Percentiles rank a stretch among this genome's conserved stretches.
Conservation (phyloP, 2,797 vertebrate species). For the Dipus sagitta region DNA sequence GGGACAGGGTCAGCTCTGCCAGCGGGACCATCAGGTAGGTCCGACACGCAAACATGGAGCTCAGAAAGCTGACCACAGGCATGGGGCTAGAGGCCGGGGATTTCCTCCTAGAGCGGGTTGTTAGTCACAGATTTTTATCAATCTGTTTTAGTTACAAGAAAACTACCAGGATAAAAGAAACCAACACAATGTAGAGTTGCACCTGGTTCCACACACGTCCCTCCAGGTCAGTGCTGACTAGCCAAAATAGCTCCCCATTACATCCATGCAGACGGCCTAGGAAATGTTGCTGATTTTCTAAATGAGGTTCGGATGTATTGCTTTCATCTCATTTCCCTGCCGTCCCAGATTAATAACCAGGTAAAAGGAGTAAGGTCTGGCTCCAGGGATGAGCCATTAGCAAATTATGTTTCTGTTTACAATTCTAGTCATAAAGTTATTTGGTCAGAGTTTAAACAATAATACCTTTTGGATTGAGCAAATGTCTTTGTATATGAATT, state of each 20-base stretch:
- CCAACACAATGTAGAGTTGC: neutral
- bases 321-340: slow-evolving; percentile 63
- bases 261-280: neutral
- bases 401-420: slow-evolving; percentile 70
- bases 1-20: neutral
- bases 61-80: neutral
- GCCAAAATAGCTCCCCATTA: slow-evolving; percentile 11
- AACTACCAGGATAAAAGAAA: neutral
- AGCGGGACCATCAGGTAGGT: neutral
- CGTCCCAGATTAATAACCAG: slow-evolving; percentile 62
- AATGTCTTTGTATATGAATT: slow-evolving; percentile 53
- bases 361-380: slow-evolving; percentile 55
- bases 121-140: slow-evolving; percentile 41
- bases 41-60: neutral
- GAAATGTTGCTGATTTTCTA: slow-evolving; percentile 58
- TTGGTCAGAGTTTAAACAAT: slow-evolving; percentile 37
- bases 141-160: slow-evolving; percentile 8
- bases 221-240: neutral
- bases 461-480: slow-evolving; percentile 55
- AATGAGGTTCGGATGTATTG: slow-evolving; percentile 60
- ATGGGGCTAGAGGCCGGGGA: neutral
- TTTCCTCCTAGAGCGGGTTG: slow-evolving; percentile 10
- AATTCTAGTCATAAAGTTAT: slow-evolving; percentile 71
- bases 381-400: slow-evolving; percentile 67
- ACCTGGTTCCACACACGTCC: neutral